phyloP scores from a whole-genome alignment of 2,888 invertebrate species.

The Danaus chrysippus region DNA sequence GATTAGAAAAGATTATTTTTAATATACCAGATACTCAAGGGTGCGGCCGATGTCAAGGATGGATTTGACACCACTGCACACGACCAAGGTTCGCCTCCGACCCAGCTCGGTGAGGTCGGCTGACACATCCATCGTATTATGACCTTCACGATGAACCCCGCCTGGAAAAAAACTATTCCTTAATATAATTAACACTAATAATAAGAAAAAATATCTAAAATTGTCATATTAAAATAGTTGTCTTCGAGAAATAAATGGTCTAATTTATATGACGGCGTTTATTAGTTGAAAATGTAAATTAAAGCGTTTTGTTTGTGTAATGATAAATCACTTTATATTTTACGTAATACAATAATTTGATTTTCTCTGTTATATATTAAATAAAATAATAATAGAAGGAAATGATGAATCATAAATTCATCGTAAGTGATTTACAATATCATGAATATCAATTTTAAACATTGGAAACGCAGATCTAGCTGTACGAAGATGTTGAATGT shows the following conservation, averaged over 20 bases:
- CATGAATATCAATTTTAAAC: constrained; percentile 18
- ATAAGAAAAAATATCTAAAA: too few relatives aligned
- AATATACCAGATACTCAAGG: constrained; percentile 91
- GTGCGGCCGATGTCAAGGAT: constrained; percentile 97
- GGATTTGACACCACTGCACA: constrained; percentile 98
- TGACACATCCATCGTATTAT: constrained; percentile 93
- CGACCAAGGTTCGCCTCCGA: constrained; percentile 90
- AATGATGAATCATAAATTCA: constrained; percentile 13
- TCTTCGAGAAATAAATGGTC: too few relatives aligned
- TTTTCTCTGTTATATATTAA: background rate
- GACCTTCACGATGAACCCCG: constrained; percentile 95
- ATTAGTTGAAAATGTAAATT: background rate
- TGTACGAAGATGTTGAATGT: constrained; percentile 11
- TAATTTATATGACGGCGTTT: too few relatives aligned
- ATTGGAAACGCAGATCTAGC: constrained; percentile 11
- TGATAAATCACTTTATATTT: background rate
- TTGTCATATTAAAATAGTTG: too few relatives aligned
- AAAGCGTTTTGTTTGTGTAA: constrained; percentile 1
- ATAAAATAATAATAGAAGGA: background rate
- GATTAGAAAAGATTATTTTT: background rate
- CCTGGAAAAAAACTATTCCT: constrained; percentile 64
- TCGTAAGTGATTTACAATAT: constrained; percentile 10
- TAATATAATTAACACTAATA: background rate
- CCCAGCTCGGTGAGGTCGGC: constrained; percentile 96
- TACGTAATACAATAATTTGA: background rate